These are phyloP conservation scores for Argyresthia goedartella DNA, from an alignment of 2,888 invertebrate species.

Conservation along the genomic window DNA sequence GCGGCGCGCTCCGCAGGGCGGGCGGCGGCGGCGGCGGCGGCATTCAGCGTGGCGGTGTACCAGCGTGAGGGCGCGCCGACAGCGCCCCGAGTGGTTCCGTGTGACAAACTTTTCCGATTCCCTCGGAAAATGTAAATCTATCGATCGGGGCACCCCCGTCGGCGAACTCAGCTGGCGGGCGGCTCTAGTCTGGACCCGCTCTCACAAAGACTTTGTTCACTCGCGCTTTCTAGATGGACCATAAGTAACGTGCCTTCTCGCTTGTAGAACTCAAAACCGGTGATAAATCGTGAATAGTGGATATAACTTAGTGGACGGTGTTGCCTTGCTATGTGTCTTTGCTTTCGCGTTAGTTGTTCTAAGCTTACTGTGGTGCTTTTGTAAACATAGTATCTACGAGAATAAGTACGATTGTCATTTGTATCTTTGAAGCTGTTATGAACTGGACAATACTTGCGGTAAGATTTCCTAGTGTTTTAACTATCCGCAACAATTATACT, in stretches of 20 bases:
- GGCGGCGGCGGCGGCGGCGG: constrained; percentile 40
- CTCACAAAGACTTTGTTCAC: constrained; percentile 52
- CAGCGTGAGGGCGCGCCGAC: constrained; percentile 67
- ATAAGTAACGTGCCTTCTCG: constrained; percentile 57
- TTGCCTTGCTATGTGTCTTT: constrained; percentile 71
- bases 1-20: constrained; percentile 18
- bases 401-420: constrained; percentile 14
- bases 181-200: constrained; percentile 40
- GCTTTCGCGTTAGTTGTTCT: constrained; percentile 56
- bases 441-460: constrained; percentile 7
- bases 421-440: constrained; percentile 13
- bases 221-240: constrained; percentile 47
- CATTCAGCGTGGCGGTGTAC: constrained; percentile 64
- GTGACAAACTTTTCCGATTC: constrained; percentile 69
- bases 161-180: constrained; percentile 62
- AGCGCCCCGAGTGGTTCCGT: constrained; percentile 47
- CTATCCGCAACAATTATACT: not conserved
- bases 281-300: not conserved
- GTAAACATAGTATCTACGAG: constrained; percentile 15
- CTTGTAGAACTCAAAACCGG: not conserved
- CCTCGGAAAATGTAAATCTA: constrained; percentile 68
- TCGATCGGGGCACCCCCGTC: constrained; percentile 60
- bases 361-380: constrained; percentile 53
- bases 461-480: constrained; percentile 12
- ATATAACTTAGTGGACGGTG: not conserved